These are phyloP conservation scores for Onychostruthus taczanowskii DNA, from an alignment of 2,113 vertebrate genomes.

Conservation along the genomic window DNA sequence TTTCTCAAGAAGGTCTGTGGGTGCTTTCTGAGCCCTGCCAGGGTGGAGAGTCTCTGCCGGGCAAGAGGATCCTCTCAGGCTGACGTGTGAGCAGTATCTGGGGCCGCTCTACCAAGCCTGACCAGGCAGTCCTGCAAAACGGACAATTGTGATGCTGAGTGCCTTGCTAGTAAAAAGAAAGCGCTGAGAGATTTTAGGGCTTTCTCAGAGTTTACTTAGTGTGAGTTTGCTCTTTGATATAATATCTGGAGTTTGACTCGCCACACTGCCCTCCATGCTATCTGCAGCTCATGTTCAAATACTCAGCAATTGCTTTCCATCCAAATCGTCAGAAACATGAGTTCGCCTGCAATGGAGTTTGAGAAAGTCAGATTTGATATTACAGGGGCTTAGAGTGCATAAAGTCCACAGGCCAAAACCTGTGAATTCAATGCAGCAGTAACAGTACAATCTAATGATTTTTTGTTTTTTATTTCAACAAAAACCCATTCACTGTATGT, in stretches of 20 bases:
- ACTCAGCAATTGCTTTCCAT: background rate
- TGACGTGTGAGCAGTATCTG: accelerated
- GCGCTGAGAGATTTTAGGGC: background rate
- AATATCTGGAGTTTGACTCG: background rate
- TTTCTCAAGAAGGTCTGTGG: background rate
- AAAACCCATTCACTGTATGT: background rate
- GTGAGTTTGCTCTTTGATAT: background rate
- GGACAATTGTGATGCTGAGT: background rate
- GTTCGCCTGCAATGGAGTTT: background rate
- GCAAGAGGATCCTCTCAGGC: background rate
- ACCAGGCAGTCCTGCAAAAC: background rate
- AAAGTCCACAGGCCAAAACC: background rate
- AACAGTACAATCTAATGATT: background rate
- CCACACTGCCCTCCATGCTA: background rate
- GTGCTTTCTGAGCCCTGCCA: background rate
- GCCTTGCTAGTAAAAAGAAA: background rate
- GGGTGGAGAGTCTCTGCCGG: background rate
- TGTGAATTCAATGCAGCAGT: background rate
- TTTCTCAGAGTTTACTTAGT: background rate
- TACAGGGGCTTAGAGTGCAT: background rate
- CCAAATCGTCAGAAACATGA: background rate
- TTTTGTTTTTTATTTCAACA: background rate
- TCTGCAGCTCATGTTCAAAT: background rate
- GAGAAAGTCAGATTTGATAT: background rate
- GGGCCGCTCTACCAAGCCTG: background rate